Conservation (phyloP, 2,113 vertebrate species). For the Rhinoderma darwinii region DNA sequence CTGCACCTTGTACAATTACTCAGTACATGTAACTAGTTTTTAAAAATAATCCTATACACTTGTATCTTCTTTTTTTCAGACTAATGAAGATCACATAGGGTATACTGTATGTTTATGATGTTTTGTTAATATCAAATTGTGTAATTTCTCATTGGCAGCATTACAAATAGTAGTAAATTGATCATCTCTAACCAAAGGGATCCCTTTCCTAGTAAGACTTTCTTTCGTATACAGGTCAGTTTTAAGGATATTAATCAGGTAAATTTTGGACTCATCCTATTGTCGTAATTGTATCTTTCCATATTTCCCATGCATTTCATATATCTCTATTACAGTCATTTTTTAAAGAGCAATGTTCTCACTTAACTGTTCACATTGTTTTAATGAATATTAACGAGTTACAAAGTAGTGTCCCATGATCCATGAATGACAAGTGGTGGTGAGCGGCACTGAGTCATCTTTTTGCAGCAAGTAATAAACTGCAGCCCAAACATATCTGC, state of each 20-base stretch:
- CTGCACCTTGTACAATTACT: too few species aligned
- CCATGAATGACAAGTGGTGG: constrained; percentile 51
- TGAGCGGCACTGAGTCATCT: constrained; percentile 37
- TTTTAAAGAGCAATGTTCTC: constrained; percentile 12
- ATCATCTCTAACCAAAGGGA: too few species aligned
- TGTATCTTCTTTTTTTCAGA: too few species aligned
- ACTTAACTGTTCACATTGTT: constrained; percentile 26
- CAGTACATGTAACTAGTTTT: too few species aligned
- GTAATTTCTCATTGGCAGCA: too few species aligned
- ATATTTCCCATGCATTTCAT: not conserved
- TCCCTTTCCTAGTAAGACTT: not conserved
- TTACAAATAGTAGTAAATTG: too few species aligned
- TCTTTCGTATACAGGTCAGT: not conserved
- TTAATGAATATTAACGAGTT: constrained; percentile 56
- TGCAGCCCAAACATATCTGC: constrained; percentile 39
- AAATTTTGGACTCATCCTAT: not conserved
- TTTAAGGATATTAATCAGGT: not conserved
- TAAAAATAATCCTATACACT: too few species aligned
- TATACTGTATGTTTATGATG: too few species aligned
- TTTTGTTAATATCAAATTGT: too few species aligned
- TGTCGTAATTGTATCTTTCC: not conserved
- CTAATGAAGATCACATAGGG: too few species aligned
- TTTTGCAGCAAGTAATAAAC: constrained; percentile 26
- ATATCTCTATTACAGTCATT: not conserved
- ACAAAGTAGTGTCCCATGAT: constrained; percentile 52